Percentiles rank a stretch among this genome's conserved stretches.
Evolutionary conservation across 1,140 invertebrate species (phyloP).

Genomic region (Drosophila nannoptera): DNA sequence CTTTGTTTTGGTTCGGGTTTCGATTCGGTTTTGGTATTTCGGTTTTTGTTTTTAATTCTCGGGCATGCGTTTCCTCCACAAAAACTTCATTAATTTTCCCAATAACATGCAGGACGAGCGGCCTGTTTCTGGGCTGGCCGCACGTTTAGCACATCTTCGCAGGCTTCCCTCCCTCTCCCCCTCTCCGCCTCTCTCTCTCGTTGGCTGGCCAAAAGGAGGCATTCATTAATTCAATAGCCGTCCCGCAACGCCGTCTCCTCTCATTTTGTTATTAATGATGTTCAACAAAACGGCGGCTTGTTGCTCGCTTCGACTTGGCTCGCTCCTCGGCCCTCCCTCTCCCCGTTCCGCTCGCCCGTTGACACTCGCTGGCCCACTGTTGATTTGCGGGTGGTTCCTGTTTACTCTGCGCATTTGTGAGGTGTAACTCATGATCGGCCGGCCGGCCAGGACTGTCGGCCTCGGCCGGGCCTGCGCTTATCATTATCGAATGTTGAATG

Average conservation of each 20-base stretch:
- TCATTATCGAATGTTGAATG: conserved; percentile 75
- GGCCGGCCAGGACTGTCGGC: conserved; percentile 18
- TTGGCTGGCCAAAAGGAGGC: conserved; percentile 29
- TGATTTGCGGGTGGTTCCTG: conserved; percentile 70
- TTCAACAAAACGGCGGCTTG: conserved; percentile 73
- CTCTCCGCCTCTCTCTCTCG: background rate
- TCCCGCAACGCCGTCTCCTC: conserved; percentile 59
- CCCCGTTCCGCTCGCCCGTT: conserved; percentile 31
- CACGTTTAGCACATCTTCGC: conserved; percentile 70
- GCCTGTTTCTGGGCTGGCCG: conserved; percentile 56
- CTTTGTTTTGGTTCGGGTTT: conserved; percentile 38
- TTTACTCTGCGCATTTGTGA: conserved; percentile 29
- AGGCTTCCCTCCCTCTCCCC: conserved; percentile 2
- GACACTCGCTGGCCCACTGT: conserved; percentile 37
- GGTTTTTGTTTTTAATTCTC: conserved; percentile 42
- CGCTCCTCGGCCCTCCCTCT: conserved; percentile 15
- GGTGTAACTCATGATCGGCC: conserved; percentile 44
- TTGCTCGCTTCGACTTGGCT: conserved; percentile 38
- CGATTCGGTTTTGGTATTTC: conserved; percentile 24
- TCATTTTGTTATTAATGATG: conserved; percentile 79
- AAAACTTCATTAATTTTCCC: conserved; percentile 68
- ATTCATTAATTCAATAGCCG: conserved; percentile 73
- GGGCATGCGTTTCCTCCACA: conserved; percentile 46
- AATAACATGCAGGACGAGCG: conserved; percentile 27
- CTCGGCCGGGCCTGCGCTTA: conserved; percentile 40